phyloP scores from a whole-genome alignment of 2,888 invertebrate genomes.

The Gasteruption jaculator region DNA sequence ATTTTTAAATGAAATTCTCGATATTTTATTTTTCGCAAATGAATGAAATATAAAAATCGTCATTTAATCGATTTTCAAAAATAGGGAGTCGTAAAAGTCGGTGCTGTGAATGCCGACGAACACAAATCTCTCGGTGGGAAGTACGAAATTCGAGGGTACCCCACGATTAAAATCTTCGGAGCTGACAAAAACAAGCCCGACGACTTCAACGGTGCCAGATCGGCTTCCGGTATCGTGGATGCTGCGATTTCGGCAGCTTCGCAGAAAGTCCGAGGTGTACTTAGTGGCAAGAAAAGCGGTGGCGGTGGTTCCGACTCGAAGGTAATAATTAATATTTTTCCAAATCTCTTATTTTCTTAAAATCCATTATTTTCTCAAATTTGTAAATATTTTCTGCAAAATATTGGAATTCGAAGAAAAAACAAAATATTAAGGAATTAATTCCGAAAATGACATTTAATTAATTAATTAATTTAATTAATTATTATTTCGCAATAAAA shows the following conservation, averaged over 20 bases:
- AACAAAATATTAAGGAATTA: neutral
- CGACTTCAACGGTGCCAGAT: slow-evolving; percentile 81
- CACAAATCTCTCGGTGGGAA: slow-evolving; percentile 76
- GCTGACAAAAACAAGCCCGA: slow-evolving; percentile 76
- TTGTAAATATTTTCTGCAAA: neutral
- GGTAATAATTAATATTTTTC: slow-evolving; percentile 20
- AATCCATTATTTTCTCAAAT: too few relatives aligned
- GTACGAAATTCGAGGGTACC: slow-evolving; percentile 87
- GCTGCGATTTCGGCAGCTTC: slow-evolving; percentile 75
- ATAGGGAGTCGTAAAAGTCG: slow-evolving; percentile 89
- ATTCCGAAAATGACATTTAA: too few relatives aligned
- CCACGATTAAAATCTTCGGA: slow-evolving; percentile 93
- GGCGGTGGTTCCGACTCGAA: slow-evolving; percentile 28
- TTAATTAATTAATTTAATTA: too few relatives aligned
- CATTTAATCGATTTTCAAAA: slow-evolving; percentile 27
- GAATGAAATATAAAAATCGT: slow-evolving; percentile 3
- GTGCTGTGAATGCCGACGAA: slow-evolving; percentile 88
- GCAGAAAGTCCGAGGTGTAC: slow-evolving; percentile 66
- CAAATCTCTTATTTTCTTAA: too few relatives aligned
- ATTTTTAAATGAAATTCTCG: slow-evolving; percentile 4
- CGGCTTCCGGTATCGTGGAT: slow-evolving; percentile 82
- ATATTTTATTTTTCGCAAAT: slow-evolving; percentile 2
- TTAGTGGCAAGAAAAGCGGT: slow-evolving; percentile 60
- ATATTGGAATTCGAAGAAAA: slow-evolving; percentile 4
- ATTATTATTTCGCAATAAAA: slow-evolving; percentile 1